Percentiles rank a stretch among this genome's conserved stretches.
phyloP scores from a whole-genome alignment of 2,888 invertebrate species.

The Malthinus seriepunctatus region DNA sequence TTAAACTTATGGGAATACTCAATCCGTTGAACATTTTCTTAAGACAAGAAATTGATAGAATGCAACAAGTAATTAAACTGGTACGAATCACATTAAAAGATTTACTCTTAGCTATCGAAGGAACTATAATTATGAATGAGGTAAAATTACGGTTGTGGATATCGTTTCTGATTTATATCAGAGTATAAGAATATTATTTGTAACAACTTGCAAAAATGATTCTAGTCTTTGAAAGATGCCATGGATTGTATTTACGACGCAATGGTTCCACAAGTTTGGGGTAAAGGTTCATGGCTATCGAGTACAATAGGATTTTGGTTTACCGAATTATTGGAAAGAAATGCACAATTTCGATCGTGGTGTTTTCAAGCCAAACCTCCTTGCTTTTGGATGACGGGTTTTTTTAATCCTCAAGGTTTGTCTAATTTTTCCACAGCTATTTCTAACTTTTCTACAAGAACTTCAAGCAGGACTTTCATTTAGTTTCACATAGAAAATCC shows the following conservation, averaged over 20 bases:
- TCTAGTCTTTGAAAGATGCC: slow-evolving; percentile 75
- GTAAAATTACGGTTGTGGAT: too few species aligned
- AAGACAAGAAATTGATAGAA: slow-evolving; percentile 86
- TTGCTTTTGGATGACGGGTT: slow-evolving; percentile 92
- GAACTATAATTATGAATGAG: slow-evolving; percentile 91
- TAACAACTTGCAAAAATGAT: too few species aligned
- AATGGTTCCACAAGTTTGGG: slow-evolving; percentile 75
- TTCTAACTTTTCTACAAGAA: too few species aligned
- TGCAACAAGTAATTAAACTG: slow-evolving; percentile 70
- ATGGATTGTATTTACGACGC: slow-evolving; percentile 88
- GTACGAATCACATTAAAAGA: slow-evolving; percentile 76
- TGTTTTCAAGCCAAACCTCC: slow-evolving; percentile 71
- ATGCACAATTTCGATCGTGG: slow-evolving; percentile 79
- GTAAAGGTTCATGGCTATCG: slow-evolving; percentile 79
- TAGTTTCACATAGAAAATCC: too few species aligned
- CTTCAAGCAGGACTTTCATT: too few species aligned
- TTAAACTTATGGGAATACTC: slow-evolving; percentile 68
- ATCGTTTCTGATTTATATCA: too few species aligned
- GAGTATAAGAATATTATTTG: too few species aligned
- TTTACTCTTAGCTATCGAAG: slow-evolving; percentile 83
- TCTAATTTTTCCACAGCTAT: background rate
- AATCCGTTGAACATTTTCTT: slow-evolving; percentile 86
- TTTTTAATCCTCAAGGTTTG: slow-evolving; percentile 87
- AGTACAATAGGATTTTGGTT: slow-evolving; percentile 90
- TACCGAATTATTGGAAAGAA: slow-evolving; percentile 82